A percentile compares a stretch with the other conserved stretches of the same genome.
Evolutionary conservation across 1,140 invertebrate genomes (phyloP).

Genomic region (Spodoptera litura): DNA sequence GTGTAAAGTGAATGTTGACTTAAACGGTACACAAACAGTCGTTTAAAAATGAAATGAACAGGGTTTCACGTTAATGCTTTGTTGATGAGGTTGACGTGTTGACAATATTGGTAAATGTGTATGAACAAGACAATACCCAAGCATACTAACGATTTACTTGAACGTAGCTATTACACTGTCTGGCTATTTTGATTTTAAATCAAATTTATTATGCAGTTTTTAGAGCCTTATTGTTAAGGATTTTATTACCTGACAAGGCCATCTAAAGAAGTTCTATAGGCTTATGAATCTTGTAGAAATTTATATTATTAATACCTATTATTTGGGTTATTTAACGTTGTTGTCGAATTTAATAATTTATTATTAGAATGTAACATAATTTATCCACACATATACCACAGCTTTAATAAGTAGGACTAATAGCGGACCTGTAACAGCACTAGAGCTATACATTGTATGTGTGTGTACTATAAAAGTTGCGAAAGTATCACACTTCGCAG

Average conservation of each 20-base stretch:
- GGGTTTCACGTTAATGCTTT: conserved; percentile 20
- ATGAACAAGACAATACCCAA: background rate
- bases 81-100: conserved; percentile 4
- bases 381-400: no score
- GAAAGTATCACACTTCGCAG: conserved; percentile 1
- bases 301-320: no score
- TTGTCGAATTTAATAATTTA: no score
- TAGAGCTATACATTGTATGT: background rate
- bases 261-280: no score
- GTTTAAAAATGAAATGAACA: conserved; percentile 17
- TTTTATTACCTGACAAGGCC: no score
- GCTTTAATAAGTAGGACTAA: no score
- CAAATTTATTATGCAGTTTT: background rate
- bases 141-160: background rate
- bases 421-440: no score
- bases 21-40: background rate
- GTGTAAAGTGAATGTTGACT: conserved; percentile 16
- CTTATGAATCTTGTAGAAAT: no score
- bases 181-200: background rate
- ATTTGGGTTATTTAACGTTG: no score
- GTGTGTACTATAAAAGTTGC: background rate
- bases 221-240: no score
- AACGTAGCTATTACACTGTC: conserved; percentile 5
- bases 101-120: conserved; percentile 10
- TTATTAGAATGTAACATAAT: no score